Evolutionary conservation across 1,140 invertebrate species (phyloP).

Genomic region (Hyphantria cunea): DNA sequence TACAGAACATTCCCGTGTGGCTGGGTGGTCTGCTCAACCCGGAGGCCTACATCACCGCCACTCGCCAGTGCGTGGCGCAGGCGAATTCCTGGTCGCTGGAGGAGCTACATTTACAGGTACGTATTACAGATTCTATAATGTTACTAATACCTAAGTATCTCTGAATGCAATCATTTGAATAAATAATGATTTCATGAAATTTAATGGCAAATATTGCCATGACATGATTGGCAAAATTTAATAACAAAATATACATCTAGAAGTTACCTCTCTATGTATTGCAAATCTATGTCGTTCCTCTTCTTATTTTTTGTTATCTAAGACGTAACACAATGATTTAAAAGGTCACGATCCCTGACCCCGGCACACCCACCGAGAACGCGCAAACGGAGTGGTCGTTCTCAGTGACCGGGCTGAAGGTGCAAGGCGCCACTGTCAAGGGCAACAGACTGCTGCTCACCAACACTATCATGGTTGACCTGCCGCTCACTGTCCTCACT

Average conservation of each 20-base stretch:
- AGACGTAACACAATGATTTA: not conserved
- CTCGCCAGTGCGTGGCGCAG: conserved; percentile 97
- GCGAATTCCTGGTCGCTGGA: conserved; percentile 96
- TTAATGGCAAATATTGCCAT: too few relatives aligned
- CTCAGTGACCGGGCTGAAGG: conserved; percentile 92
- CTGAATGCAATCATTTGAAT: too few relatives aligned
- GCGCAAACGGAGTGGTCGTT: conserved; percentile 90
- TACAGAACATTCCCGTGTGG: conserved; percentile 95
- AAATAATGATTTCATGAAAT: too few relatives aligned
- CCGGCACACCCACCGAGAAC: conserved; percentile 78
- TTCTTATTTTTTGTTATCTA: too few relatives aligned
- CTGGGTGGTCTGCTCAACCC: conserved; percentile 98
- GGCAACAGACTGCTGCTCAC: conserved; percentile 96
- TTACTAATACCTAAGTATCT: too few relatives aligned
- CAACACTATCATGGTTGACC: conserved; percentile 96
- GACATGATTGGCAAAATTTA: too few relatives aligned
- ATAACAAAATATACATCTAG: too few relatives aligned
- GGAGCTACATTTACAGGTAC: conserved; percentile 94
- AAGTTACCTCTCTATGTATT: too few relatives aligned
- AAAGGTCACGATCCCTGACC: conserved; percentile 84
- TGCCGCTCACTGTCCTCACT: conserved; percentile 92
- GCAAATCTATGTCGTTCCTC: too few relatives aligned
- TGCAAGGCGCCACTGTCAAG: conserved; percentile 96
- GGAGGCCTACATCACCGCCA: conserved; percentile 99
- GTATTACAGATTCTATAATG: too few relatives aligned